phyloP scores from a whole-genome alignment of 1,140 invertebrate genomes.

The Euglossa dilemma region DNA sequence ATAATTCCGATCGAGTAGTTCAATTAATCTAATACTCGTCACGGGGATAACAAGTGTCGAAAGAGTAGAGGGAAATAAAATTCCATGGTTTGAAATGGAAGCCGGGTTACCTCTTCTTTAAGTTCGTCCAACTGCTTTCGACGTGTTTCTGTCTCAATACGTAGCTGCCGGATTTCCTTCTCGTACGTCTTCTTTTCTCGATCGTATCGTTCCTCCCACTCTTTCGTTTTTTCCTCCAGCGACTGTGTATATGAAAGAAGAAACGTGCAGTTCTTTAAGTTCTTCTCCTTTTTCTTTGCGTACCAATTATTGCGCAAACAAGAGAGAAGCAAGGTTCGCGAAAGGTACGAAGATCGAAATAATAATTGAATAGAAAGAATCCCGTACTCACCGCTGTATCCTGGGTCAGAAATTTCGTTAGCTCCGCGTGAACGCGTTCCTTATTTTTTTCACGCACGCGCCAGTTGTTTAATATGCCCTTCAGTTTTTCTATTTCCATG shows the following conservation, averaged over 20 bases:
- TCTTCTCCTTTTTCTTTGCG: background rate
- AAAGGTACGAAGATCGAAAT: no score
- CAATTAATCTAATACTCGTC: background rate
- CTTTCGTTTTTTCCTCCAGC: conserved; percentile 64
- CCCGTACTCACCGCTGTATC: conserved; percentile 69
- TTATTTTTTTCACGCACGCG: conserved; percentile 71
- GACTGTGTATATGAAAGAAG: conserved; percentile 60
- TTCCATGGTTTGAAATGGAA: conserved; percentile 8
- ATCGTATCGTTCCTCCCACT: conserved; percentile 72
- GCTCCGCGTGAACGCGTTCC: conserved; percentile 64
- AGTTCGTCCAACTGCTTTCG: conserved; percentile 69
- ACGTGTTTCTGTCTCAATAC: conserved; percentile 73
- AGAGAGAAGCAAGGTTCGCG: background rate
- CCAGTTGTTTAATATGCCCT: conserved; percentile 62
- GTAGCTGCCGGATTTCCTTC: conserved; percentile 70
- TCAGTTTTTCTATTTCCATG: conserved; percentile 65
- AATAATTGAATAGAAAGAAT: background rate
- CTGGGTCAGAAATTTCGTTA: conserved; percentile 70
- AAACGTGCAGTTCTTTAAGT: background rate
- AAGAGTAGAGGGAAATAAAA: background rate
- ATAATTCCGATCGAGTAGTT: background rate
- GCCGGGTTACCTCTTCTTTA: conserved; percentile 70
- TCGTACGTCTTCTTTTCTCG: conserved; percentile 72
- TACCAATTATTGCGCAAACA: no score
- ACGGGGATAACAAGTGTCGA: background rate